These are phyloP conservation scores for Neomorphus geoffroyi DNA, from an alignment of 2,797 vertebrate species.

Conservation along the genomic window DNA sequence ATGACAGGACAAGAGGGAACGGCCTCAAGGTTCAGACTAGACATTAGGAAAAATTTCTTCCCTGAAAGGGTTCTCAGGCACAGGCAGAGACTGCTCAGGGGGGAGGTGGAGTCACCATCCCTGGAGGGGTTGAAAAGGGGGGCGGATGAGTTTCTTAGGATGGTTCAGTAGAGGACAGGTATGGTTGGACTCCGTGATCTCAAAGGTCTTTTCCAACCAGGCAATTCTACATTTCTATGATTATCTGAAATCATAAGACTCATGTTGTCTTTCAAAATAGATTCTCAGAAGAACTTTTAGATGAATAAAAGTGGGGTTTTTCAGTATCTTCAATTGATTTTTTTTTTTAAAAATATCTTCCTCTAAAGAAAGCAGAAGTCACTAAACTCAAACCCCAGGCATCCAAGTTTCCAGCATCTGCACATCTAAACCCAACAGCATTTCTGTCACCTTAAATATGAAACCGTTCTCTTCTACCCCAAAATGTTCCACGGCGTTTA, in stretches of 20 bases:
- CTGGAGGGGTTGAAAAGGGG: too few relatives aligned
- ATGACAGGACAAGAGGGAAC: too few relatives aligned
- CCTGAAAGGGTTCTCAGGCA: too few relatives aligned
- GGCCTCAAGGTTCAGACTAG: too few relatives aligned
- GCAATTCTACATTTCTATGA: too few relatives aligned
- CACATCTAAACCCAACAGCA: not conserved
- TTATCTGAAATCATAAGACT: not conserved
- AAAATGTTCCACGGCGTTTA: not conserved
- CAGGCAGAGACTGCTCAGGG: too few relatives aligned
- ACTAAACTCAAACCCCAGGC: not conserved
- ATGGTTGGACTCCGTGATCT: too few relatives aligned
- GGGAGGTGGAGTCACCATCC: too few relatives aligned
- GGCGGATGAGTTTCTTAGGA: too few relatives aligned
- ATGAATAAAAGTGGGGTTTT: accelerated
- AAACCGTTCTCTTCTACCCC: not conserved
- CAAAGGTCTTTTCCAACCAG: too few relatives aligned
- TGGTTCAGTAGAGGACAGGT: too few relatives aligned
- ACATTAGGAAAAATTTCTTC: too few relatives aligned
- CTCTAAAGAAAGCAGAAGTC: not conserved
- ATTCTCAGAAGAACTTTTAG: not conserved
- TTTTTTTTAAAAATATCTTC: not conserved
- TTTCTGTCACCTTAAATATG: not conserved
- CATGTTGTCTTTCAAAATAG: accelerated
- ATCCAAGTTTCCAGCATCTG: not conserved
- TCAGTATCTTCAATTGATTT: not conserved